Evolutionary conservation across 2,888 invertebrate species (phyloP).

Genomic region (Cerastis leucographa): DNA sequence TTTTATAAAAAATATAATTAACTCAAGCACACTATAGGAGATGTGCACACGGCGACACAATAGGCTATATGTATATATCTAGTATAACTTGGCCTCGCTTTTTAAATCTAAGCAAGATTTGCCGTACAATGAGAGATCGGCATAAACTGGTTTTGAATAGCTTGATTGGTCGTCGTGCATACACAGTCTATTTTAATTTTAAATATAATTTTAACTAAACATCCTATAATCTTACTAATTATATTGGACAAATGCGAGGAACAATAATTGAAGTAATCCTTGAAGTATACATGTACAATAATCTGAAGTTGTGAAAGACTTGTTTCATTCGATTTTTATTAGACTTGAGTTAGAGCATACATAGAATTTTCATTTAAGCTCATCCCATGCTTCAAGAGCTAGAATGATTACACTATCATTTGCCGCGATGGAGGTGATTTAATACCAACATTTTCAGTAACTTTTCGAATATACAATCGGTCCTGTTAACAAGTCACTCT

Average conservation of each 20-base stretch:
- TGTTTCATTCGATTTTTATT: not conserved
- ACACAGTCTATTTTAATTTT: not conserved
- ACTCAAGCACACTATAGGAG: not conserved
- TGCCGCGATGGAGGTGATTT: not conserved
- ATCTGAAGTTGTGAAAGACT: too few species aligned
- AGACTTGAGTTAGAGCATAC: not conserved
- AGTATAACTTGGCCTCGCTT: too few species aligned
- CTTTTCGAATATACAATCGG: not conserved
- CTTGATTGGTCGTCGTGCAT: too few species aligned
- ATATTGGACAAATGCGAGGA: conserved; percentile 33
- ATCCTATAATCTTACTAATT: conserved; percentile 9
- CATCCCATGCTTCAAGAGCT: not conserved
- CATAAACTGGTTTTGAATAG: too few species aligned
- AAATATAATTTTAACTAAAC: conserved; percentile 24
- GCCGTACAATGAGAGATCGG: too few species aligned
- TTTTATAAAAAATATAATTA: conserved; percentile 12
- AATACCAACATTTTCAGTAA: not conserved
- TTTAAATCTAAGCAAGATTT: too few species aligned
- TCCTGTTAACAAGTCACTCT: not conserved
- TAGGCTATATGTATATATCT: too few species aligned
- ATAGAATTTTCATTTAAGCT: not conserved
- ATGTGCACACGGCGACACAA: conserved; percentile 1
- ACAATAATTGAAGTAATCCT: not conserved
- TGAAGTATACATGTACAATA: too few species aligned
- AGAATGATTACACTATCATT: not conserved